phyloP scores from a whole-genome alignment of 2,888 invertebrate genomes.

The Apamea crenata region DNA sequence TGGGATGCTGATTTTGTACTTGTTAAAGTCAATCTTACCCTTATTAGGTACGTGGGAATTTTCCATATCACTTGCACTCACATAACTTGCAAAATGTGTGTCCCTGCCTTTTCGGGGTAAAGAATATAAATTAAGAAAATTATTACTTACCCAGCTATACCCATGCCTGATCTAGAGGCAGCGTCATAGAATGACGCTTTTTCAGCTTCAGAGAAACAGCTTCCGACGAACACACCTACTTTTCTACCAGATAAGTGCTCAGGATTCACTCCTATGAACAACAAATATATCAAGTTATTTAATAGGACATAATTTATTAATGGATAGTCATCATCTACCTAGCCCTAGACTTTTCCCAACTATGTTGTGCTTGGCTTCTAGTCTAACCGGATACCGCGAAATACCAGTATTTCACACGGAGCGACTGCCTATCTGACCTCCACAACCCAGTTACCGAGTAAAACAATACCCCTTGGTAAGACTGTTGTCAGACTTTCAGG shows the following conservation, averaged over 20 bases:
- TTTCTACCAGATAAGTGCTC: conserved; percentile 87
- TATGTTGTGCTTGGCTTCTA: too few species aligned
- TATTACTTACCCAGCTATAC: conserved; percentile 78
- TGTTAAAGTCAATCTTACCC: neutral
- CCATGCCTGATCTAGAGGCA: conserved; percentile 71
- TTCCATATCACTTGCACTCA: neutral
- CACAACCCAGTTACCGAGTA: too few species aligned
- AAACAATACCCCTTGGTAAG: too few species aligned
- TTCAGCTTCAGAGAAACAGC: conserved; percentile 91
- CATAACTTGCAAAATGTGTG: neutral
- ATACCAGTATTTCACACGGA: too few species aligned
- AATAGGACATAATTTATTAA: too few species aligned
- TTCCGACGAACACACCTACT: conserved; percentile 84
- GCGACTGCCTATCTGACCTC: too few species aligned
- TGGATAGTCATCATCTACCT: too few species aligned
- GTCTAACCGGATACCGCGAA: too few species aligned
- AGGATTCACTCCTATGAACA: conserved; percentile 90
- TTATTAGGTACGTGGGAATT: neutral
- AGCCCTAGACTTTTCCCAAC: too few species aligned
- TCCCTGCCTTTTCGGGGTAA: neutral
- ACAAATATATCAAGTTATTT: conserved; percentile 4
- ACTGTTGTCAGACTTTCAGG: too few species aligned
- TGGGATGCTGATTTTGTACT: neutral
- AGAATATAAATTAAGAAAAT: neutral
- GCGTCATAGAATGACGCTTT: conserved; percentile 85